These are phyloP conservation scores for Phyllostomus discolor DNA, from an alignment of 2,113 vertebrate genomes.

Conservation along the genomic window DNA sequence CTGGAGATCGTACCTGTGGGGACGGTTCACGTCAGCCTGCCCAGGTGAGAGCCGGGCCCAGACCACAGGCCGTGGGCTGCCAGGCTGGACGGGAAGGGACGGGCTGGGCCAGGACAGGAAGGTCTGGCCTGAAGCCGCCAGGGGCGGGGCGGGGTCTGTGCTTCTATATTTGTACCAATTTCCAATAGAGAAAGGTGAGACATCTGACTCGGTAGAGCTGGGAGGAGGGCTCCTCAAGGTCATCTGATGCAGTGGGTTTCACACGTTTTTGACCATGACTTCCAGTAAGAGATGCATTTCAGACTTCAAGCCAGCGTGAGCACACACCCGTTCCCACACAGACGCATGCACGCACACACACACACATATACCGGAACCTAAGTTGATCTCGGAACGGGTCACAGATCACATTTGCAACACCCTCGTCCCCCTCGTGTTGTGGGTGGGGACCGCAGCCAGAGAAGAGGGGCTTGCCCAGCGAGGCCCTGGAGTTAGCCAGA, in stretches of 20 bases:
- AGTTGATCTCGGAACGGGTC: not conserved
- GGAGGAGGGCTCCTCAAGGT: not conserved
- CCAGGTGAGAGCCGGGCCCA: conserved; percentile 80
- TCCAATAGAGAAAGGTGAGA: not conserved
- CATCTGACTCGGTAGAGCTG: not conserved
- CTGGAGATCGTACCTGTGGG: conserved; percentile 91
- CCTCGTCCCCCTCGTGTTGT: not conserved
- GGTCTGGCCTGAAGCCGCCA: not conserved
- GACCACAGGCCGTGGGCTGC: not conserved
- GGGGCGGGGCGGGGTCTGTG: not conserved
- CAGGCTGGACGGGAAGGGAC: not conserved
- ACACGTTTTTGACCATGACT: not conserved
- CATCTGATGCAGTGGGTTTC: conserved; percentile 7
- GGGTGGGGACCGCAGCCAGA: not conserved
- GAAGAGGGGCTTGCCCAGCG: not conserved
- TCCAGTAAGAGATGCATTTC: not conserved
- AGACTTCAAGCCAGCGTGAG: not conserved
- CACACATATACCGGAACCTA: not conserved
- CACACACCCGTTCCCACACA: not conserved
- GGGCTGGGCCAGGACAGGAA: not conserved
- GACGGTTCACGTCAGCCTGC: conserved; percentile 87
- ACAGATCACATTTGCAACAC: not conserved
- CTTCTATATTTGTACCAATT: not conserved
- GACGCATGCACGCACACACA: not conserved
- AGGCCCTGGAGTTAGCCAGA: not conserved